These are phyloP conservation scores for Drosophila niveifrons DNA, from an alignment of 2,888 invertebrate species.

Conservation along the genomic window DNA sequence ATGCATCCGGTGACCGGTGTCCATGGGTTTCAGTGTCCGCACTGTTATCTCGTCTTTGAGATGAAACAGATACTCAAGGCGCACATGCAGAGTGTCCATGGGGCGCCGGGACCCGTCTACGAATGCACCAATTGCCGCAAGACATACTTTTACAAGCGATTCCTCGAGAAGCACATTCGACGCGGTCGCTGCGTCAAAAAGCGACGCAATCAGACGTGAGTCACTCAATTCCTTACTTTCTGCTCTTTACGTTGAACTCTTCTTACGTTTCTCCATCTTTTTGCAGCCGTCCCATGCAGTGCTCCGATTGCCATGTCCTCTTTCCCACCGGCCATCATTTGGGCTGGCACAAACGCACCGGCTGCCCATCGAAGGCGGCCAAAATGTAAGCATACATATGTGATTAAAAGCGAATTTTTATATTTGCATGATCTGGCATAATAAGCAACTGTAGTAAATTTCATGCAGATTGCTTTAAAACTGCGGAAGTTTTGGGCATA, in stretches of 20 bases:
- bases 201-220: slow-evolving; percentile 85
- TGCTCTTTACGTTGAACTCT: too few species aligned
- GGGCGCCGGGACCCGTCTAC: slow-evolving; percentile 83
- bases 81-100: slow-evolving; percentile 84
- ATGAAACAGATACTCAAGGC: slow-evolving; percentile 84
- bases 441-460: background rate
- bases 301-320: slow-evolving; percentile 84
- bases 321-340: slow-evolving; percentile 85
- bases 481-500: too few species aligned
- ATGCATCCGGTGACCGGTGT: slow-evolving; percentile 9
- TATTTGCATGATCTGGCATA: too few species aligned
- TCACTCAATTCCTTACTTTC: slow-evolving; percentile 9
- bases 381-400: slow-evolving; percentile 77
- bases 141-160: slow-evolving; percentile 85
- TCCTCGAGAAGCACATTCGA: slow-evolving; percentile 85
- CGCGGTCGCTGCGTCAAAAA: slow-evolving; percentile 85
- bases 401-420: too few species aligned
- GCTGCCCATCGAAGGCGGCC: slow-evolving; percentile 84
- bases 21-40: slow-evolving; percentile 83
- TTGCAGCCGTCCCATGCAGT: slow-evolving; percentile 84
- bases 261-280: too few species aligned
- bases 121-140: slow-evolving; percentile 85
- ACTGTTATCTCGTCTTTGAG: slow-evolving; percentile 83
- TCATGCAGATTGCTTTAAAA: too few species aligned
- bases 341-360: slow-evolving; percentile 85